Base-by-base conservation (phyloP, 2,113 vertebrate species). In the Apteryx owenii region DNA sequence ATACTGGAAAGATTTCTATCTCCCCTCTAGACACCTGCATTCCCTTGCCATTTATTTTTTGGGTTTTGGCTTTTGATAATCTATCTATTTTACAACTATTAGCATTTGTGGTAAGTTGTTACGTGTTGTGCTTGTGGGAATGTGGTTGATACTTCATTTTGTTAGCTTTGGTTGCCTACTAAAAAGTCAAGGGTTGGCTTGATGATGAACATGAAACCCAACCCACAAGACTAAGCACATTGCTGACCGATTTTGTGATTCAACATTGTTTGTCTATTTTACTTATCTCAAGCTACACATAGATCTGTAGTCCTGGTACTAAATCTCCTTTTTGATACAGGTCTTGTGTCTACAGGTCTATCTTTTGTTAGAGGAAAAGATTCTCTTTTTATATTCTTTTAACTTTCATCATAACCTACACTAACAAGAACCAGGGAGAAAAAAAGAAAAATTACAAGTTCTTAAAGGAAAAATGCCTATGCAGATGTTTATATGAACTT, bases 351-450 rank as follows among this genome's bases (percentile, higher is more conserved):
- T n/a, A 31, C 8, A 75, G 6, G 9, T 33, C 17, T 40, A 36
- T 6, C 3, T 83, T 70, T 25, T 56, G 16, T 0, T 0, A 7
- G 19, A 77, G 60, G 10, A 7, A 58, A 48, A 44, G 8, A 5
- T 33, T 51, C 33, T 78, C 48, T 65, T 5, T 50, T 19, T 42
- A 2, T 19, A 29, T 4, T 65, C 8, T 46, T 51, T 42, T 58
- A 70, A 65, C 18, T 73, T 83, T n/a, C 53, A 81, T 13, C 22
- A 48, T 26, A 86, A 81, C 4, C 38, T 29, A 42, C 13, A 26
- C 46, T 36, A 81, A 36, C 51, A 23, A 9, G 31, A 90, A 44
- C 1, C 22, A 10, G 4, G 10, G 53, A 51, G 38, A 3, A 14
- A 58, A 44, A 33, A 31, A 4, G 7, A 73, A 75, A 5, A 6